These are phyloP conservation scores for Eleginops maclovinus DNA, from an alignment of 2,113 vertebrate species.

Conservation along the genomic window DNA sequence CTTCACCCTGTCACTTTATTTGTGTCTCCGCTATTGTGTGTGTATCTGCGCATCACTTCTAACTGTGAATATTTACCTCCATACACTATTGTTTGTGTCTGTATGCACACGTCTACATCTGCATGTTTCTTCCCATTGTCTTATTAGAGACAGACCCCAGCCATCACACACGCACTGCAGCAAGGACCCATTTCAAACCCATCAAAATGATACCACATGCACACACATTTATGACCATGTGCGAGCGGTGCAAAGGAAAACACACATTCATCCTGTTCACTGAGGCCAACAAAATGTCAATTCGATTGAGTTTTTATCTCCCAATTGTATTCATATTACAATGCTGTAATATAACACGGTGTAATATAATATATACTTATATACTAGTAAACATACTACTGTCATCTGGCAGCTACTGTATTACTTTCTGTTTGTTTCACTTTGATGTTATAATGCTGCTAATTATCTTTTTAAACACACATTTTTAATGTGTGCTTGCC, in stretches of 20 bases:
- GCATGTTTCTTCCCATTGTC: constrained; percentile 43
- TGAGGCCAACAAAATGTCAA: neutral
- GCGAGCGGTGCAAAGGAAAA: neutral
- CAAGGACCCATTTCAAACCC: constrained; percentile 34
- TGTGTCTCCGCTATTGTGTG: constrained; percentile 34
- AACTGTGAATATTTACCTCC: constrained; percentile 11
- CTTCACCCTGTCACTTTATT: constrained; percentile 60
- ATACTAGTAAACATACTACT: no score
- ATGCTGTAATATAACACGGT: no score
- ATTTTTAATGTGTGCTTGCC: no score
- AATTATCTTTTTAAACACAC: no score
- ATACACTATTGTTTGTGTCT: constrained; percentile 13
- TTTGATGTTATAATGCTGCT: no score
- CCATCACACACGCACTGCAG: constrained; percentile 39
- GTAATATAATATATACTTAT: no score
- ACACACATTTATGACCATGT: neutral
- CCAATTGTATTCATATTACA: neutral
- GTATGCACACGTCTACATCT: constrained; percentile 11
- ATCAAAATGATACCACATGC: constrained; percentile 38
- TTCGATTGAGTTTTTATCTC: neutral
- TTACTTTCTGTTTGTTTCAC: no score
- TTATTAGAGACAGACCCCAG: constrained; percentile 48
- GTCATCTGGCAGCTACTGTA: no score
- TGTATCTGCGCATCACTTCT: constrained; percentile 22
- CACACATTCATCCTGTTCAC: neutral